Conservation (phyloP, 2,888 invertebrate species). For the Yponomeuta evonymella region DNA sequence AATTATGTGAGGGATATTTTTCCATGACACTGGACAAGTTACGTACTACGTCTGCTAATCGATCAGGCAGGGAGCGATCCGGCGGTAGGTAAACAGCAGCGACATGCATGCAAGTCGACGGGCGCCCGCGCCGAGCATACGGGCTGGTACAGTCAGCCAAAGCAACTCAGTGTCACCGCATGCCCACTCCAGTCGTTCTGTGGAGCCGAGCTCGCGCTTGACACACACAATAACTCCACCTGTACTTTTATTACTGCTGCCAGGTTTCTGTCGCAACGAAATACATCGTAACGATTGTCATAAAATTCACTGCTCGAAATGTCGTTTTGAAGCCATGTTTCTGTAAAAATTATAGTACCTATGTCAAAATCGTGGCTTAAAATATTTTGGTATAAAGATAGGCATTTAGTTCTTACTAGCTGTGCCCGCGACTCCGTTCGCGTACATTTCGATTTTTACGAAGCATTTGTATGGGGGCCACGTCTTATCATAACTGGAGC, state of each 20-base stretch:
- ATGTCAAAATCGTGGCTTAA: conserved; percentile 22
- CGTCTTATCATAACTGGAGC: too few species aligned
- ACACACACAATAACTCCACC: neutral
- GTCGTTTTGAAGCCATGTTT: too few species aligned
- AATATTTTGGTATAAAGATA: conserved; percentile 22
- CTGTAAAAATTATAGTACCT: conserved; percentile 21
- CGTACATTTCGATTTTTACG: too few species aligned
- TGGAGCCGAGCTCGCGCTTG: neutral
- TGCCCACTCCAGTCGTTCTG: neutral
- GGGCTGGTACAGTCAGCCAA: neutral
- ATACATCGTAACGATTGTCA: too few species aligned
- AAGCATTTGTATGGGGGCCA: too few species aligned
- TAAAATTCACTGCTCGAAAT: too few species aligned
- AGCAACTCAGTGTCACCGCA: neutral
- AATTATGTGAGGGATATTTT: neutral
- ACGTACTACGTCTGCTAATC: neutral
- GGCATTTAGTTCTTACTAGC: conserved; percentile 22
- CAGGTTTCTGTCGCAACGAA: conserved; percentile 8
- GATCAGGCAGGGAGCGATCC: neutral
- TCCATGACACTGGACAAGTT: neutral
- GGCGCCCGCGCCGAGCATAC: neutral
- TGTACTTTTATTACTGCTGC: conserved; percentile 17
- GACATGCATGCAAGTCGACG: neutral
- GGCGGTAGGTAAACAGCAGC: neutral
- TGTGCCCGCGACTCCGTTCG: too few species aligned